Conservation (phyloP, 1,140 invertebrate species). For the Trypoxylus dichotomus region DNA sequence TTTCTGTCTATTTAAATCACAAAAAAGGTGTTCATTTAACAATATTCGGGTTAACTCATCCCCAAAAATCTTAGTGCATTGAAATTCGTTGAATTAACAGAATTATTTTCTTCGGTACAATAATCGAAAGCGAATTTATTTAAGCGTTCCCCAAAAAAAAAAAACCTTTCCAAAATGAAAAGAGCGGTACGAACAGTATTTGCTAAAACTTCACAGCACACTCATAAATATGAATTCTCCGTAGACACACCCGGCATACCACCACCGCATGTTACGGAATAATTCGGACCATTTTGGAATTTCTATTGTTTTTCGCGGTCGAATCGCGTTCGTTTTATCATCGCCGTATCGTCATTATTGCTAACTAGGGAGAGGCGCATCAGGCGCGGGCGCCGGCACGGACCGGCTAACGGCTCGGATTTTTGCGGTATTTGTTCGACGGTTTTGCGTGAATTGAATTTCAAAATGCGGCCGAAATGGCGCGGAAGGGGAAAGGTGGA, state of each 20-base stretch:
- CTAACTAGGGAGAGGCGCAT: neutral
- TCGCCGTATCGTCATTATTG: conserved; percentile 5
- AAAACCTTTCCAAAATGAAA: too few species aligned
- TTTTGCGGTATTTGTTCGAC: conserved; percentile 31
- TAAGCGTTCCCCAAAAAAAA: neutral
- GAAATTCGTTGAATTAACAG: too few species aligned
- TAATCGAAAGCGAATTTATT: too few species aligned
- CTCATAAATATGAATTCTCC: neutral
- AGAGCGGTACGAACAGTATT: neutral
- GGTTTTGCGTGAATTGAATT: conserved; percentile 29
- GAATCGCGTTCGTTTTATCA: conserved; percentile 26
- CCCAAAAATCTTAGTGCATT: too few species aligned
- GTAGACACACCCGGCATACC: neutral
- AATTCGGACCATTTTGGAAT: conserved; percentile 48
- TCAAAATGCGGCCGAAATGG: neutral
- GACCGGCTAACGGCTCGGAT: neutral
- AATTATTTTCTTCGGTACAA: too few species aligned
- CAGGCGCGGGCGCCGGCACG: neutral
- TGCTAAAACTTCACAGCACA: neutral
- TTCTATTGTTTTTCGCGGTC: conserved; percentile 50
- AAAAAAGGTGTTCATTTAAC: too few species aligned
- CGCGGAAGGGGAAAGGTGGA: neutral
- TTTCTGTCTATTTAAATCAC: too few species aligned
- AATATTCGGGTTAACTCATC: too few species aligned
- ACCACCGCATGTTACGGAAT: conserved; percentile 39